Percentiles rank a stretch among this genome's conserved stretches.
Conservation (phyloP, 2,113 vertebrate species). For the Psilopsiagon aurifrons region DNA sequence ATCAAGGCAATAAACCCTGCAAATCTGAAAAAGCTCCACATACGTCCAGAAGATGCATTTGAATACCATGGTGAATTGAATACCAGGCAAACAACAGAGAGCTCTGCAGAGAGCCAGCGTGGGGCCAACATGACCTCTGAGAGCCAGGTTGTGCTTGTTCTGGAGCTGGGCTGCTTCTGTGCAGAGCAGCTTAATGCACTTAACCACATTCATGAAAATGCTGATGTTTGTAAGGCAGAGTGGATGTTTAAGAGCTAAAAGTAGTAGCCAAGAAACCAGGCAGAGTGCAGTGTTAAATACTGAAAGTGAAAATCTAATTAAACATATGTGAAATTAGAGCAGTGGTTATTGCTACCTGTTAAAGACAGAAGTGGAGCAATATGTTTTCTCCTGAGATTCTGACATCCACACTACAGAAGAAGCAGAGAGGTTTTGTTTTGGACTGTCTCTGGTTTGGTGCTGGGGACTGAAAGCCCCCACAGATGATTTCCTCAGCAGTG, state of each 20-base stretch:
- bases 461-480: fast-evolving
- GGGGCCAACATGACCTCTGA: not conserved
- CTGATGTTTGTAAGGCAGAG: not conserved
- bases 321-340: not conserved
- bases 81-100: not conserved
- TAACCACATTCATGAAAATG: not conserved
- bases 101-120: not conserved
- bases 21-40: not conserved
- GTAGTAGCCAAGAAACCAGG: not conserved
- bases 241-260: not conserved
- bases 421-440: not conserved
- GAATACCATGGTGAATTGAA: no score
- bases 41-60: not conserved
- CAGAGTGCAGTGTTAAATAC: not conserved
- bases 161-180: not conserved
- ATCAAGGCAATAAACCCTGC: not conserved
- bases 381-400: not conserved
- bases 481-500: not conserved
- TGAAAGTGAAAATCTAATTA: not conserved
- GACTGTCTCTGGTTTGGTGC: not conserved
- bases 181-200: not conserved
- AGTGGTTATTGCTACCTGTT: not conserved
- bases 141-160: fast-evolving
- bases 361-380: not conserved
- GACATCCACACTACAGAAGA: not conserved